Conservation (phyloP, 2,888 invertebrate species). For the Phymatocera aterrima region DNA sequence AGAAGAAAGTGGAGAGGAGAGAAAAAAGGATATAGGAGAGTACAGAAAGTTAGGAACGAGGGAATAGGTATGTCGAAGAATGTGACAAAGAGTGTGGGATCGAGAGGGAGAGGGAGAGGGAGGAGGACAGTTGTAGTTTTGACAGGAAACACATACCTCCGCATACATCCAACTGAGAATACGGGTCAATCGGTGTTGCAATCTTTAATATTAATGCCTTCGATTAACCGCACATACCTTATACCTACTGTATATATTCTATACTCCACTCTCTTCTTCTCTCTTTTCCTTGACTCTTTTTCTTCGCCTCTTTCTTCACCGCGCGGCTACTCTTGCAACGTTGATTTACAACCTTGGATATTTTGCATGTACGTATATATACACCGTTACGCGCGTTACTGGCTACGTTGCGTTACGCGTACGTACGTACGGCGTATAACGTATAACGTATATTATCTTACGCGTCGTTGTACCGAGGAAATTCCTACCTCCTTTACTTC, state of each 20-base stretch:
- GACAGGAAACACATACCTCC: constrained; percentile 42
- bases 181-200: constrained; percentile 50
- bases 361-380: too few relatives aligned
- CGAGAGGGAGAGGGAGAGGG: constrained; percentile 28
- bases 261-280: constrained; percentile 41
- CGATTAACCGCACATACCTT: constrained; percentile 51
- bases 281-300: too few relatives aligned
- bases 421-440: too few relatives aligned
- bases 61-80: constrained; percentile 40
- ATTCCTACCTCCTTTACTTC: too few relatives aligned
- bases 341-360: too few relatives aligned
- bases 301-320: too few relatives aligned
- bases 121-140: constrained; percentile 31
- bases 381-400: too few relatives aligned
- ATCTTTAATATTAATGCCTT: constrained; percentile 57
- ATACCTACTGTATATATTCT: constrained; percentile 36
- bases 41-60: background rate
- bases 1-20: background rate
- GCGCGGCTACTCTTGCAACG: constrained; percentile 16
- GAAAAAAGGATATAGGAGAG: background rate
- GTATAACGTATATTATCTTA: too few relatives aligned
- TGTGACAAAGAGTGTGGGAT: constrained; percentile 47
- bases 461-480: too few relatives aligned
- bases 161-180: constrained; percentile 50
- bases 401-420: too few relatives aligned